phyloP scores from a whole-genome alignment of 2,888 invertebrate species.

The Slavum lentiscoides region DNA sequence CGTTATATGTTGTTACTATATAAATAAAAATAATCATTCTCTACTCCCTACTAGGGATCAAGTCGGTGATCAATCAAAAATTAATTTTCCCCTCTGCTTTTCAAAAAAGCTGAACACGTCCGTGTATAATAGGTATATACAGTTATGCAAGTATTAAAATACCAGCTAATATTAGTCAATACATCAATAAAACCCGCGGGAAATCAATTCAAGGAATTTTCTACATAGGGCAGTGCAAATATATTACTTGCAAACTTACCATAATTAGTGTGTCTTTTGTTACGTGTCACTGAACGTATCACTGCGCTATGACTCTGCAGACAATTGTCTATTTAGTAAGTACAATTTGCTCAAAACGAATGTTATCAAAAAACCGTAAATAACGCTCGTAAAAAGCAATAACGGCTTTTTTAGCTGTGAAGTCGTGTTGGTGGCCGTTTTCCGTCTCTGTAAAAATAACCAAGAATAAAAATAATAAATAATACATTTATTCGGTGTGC shows the following conservation, averaged over 20 bases:
- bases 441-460: no score
- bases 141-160: no score
- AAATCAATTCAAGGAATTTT: slow-evolving; percentile 6
- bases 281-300: slow-evolving; percentile 13
- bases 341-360: background rate
- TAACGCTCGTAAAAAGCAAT: background rate
- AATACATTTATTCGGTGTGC: no score
- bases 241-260: slow-evolving; percentile 41
- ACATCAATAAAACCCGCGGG: background rate
- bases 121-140: no score
- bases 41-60: no score
- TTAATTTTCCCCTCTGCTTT: no score
- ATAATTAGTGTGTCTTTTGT: slow-evolving; percentile 3
- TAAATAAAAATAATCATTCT: no score
- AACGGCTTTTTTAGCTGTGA: background rate
- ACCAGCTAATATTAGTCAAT: background rate
- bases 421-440: background rate
- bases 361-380: background rate
- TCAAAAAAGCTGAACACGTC: no score
- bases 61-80: no score
- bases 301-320: slow-evolving; percentile 1
- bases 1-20: background rate
- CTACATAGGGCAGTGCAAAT: slow-evolving; percentile 14
- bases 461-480: no score
- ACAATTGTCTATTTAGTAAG: background rate